Conservation (phyloP, 2,888 invertebrate species). For the Hirtodrosophila cameraria region DNA sequence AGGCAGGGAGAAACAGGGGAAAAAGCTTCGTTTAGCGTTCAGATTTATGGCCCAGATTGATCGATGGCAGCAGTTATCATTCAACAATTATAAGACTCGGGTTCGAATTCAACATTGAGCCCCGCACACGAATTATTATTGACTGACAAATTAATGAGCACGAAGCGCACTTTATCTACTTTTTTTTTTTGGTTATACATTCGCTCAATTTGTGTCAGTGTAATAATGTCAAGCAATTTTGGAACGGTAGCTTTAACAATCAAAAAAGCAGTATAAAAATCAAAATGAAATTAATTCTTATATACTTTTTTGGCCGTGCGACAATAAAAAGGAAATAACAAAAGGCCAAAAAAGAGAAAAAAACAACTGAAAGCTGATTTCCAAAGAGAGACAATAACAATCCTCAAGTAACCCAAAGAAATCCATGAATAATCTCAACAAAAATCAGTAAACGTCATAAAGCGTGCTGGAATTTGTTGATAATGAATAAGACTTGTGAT, state of each 20-base stretch:
- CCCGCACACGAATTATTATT: conserved; percentile 60
- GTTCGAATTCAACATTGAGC: conserved; percentile 13
- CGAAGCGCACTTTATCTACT: conserved; percentile 37
- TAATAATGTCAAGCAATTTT: conserved; percentile 74
- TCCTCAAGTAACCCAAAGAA: conserved; percentile 38
- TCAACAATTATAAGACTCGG: conserved; percentile 76
- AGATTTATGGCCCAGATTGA: conserved; percentile 70
- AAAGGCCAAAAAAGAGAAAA: conserved; percentile 52
- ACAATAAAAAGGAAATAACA: conserved; percentile 44
- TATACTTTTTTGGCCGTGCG: conserved; percentile 43
- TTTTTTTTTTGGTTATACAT: conserved; percentile 12
- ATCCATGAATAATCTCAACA: conserved; percentile 71
- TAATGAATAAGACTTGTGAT: conserved; percentile 54
- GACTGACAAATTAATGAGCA: conserved; percentile 75
- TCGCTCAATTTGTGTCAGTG: conserved; percentile 55
- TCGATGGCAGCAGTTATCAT: conserved; percentile 74
- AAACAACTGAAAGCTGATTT: conserved; percentile 76
- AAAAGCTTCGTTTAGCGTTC: conserved; percentile 45
- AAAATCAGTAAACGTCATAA: conserved; percentile 73
- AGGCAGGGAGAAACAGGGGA: too few species aligned
- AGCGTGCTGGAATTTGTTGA: conserved; percentile 72
- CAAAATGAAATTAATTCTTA: conserved; percentile 61
- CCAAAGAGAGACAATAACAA: conserved; percentile 66
- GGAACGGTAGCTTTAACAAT: conserved; percentile 71
- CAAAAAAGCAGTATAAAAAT: conserved; percentile 24